Base-by-base conservation (phyloP, 2,797 vertebrate species). In the Neosilurus hyrtlii region DNA sequence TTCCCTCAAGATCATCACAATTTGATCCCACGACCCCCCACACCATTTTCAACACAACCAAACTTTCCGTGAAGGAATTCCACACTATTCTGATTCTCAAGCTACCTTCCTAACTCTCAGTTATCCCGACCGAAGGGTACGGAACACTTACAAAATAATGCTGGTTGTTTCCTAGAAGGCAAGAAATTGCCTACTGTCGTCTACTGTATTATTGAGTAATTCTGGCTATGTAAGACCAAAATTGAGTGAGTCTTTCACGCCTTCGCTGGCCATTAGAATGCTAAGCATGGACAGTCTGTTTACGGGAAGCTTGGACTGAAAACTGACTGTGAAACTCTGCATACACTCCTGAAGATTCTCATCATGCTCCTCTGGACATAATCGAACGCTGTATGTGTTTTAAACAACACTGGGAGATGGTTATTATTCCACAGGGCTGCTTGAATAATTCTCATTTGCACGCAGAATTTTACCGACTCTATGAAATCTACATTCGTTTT, bases 401-500 rank as follows among this genome's bases (percentile, higher is more conserved):
- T 63, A 83, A 79, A 54, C 24, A 35, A 26, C 49, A 66, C 24
- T 26, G 1, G 7, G 82, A 72, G 59, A 66, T 43, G 11, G 54
- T 8, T 61, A 26, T 73, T 3, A 8, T 20, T 66, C 59, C 30
- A 7, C 35, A 43, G 18, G 22, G 22, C 1, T 49, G n/a, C 49
- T 26, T 4, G 49, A 18, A 52, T 15, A n/a, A 51, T 52, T 71
- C 22, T 49, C 51, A 43, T 76, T 80, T 61, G 24, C 61, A 59
- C 8, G 16, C 70, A 35, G 66, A 16, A 16, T 73, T 76, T 61
- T 14, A 77, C 66, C 51, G 22, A 62, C 2, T 18, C 54, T 49
- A 9, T n/a, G 15, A 54, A 78, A 59, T 20, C 72, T 66, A 59
- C 67, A 65, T 70, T 51, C 54, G 30, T 84, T 49, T 59, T 81